A percentile compares a stretch with the other conserved stretches of the same genome.
Evolutionary conservation across 2,888 invertebrate genomes (phyloP).

Genomic region (Lomographa bimaculata): DNA sequence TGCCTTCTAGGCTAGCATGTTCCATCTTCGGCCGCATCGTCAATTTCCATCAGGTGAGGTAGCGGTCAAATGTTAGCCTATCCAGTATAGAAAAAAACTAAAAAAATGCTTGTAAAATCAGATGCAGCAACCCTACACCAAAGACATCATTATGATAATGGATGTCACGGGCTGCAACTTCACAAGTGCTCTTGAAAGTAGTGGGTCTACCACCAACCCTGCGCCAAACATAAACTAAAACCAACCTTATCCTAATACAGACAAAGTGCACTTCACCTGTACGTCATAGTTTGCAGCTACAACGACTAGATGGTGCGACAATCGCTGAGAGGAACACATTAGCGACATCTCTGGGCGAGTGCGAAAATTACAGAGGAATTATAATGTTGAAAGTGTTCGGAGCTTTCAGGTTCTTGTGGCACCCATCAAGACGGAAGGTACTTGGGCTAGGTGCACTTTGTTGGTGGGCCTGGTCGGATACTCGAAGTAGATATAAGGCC

Average conservation of each 20-base stretch:
- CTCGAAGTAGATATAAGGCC: too few species aligned
- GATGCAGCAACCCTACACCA: slow-evolving; percentile 63
- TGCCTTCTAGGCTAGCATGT: too few species aligned
- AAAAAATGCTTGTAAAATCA: too few species aligned
- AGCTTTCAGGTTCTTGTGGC: slow-evolving; percentile 43
- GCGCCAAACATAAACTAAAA: slow-evolving; percentile 30
- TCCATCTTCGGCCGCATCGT: too few species aligned
- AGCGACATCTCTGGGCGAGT: slow-evolving; percentile 77
- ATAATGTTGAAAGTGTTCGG: slow-evolving; percentile 57
- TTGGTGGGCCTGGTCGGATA: too few species aligned
- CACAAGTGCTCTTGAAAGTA: slow-evolving; percentile 71
- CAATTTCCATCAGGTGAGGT: too few species aligned
- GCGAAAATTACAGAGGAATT: slow-evolving; percentile 76
- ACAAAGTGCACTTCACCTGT: slow-evolving; percentile 32
- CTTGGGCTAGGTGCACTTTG: too few species aligned
- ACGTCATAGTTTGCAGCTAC: slow-evolving; percentile 45
- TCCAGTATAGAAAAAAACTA: too few species aligned
- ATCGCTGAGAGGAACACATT: slow-evolving; percentile 74
- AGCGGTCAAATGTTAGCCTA: too few species aligned
- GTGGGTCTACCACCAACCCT: slow-evolving; percentile 45
- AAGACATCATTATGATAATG: slow-evolving; percentile 79
- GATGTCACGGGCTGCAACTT: slow-evolving; percentile 80
- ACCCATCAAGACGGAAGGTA: slow-evolving; percentile 10
- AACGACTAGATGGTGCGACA: slow-evolving; percentile 68
- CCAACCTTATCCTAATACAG: slow-evolving; percentile 12